Evolutionary conservation across 2,797 vertebrate species (phyloP).

Genomic region (Myioborus melanocephalus): DNA sequence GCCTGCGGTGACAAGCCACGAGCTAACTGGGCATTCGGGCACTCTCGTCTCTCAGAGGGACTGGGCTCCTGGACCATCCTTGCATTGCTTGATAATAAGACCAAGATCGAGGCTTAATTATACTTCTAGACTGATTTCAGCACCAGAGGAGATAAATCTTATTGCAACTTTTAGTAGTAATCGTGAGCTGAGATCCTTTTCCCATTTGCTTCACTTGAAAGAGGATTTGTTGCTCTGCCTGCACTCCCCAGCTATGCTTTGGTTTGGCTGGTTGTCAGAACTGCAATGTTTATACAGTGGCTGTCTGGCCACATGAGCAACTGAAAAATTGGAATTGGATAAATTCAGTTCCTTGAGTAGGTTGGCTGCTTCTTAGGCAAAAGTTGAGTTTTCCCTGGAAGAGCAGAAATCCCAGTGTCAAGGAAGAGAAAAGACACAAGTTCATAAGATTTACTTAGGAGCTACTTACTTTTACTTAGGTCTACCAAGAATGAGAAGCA

Average conservation of each 20-base stretch:
- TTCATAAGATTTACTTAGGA: neutral
- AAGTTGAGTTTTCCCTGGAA: neutral
- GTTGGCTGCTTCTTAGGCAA: neutral
- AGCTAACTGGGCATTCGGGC: too few species aligned
- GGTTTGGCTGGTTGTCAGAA: neutral
- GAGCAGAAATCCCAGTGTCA: neutral
- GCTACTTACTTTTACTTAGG: too few species aligned
- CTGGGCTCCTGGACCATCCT: too few species aligned
- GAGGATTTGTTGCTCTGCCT: neutral
- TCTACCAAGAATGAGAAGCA: neutral
- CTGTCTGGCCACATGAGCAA: neutral
- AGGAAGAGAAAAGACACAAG: neutral
- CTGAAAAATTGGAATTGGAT: neutral
- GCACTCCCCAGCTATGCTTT: accelerated
- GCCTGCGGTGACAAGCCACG: too few species aligned
- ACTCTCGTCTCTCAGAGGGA: too few species aligned
- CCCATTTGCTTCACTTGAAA: neutral
- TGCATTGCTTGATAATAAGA: too few species aligned
- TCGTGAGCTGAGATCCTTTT: neutral
- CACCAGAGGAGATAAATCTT: neutral
- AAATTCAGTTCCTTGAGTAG: neutral
- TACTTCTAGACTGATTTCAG: neutral
- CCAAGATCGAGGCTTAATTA: too few species aligned
- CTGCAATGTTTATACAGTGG: neutral
- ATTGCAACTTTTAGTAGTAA: neutral